phyloP scores from a whole-genome alignment of 2,888 invertebrate species.

The Heliconius charithonia region DNA sequence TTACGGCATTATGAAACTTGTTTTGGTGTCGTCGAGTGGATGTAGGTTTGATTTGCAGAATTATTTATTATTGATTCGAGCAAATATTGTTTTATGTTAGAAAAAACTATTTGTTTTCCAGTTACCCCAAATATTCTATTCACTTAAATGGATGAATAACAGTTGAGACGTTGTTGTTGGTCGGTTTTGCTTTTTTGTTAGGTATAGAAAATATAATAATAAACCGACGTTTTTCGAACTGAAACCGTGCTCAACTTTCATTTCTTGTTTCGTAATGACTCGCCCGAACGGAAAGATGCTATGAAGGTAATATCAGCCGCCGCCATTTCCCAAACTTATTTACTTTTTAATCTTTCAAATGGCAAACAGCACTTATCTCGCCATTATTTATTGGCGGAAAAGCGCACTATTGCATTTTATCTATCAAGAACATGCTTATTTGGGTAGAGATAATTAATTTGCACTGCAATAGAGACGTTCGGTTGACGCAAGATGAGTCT shows the following conservation, averaged over 20 bases:
- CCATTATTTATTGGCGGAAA: slow-evolving; percentile 53
- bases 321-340: no score
- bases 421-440: slow-evolving; percentile 12
- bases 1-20: slow-evolving; percentile 19
- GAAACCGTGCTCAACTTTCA: slow-evolving; percentile 73
- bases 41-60: not conserved
- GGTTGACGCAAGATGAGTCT: slow-evolving; percentile 40
- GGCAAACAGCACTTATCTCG: slow-evolving; percentile 29
- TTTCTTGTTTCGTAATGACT: slow-evolving; percentile 79
- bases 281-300: slow-evolving; percentile 69
- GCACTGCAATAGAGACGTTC: slow-evolving; percentile 27
- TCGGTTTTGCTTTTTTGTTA: slow-evolving; percentile 1
- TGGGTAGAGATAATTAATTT: slow-evolving; percentile 23
- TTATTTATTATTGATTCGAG: not conserved
- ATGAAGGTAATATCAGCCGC: slow-evolving; percentile 57
- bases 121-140: not conserved
- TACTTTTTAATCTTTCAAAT: slow-evolving; percentile 51
- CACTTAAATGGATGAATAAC: not conserved
- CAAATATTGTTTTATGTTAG: not conserved
- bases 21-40: not conserved
- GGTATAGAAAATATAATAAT: not conserved
- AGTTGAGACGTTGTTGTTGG: not conserved
- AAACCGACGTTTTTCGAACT: slow-evolving; percentile 64
- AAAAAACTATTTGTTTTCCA: not conserved
- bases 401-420: slow-evolving; percentile 43